phyloP scores from a whole-genome alignment of 2,797 vertebrate species.

The Octomys mimax region DNA sequence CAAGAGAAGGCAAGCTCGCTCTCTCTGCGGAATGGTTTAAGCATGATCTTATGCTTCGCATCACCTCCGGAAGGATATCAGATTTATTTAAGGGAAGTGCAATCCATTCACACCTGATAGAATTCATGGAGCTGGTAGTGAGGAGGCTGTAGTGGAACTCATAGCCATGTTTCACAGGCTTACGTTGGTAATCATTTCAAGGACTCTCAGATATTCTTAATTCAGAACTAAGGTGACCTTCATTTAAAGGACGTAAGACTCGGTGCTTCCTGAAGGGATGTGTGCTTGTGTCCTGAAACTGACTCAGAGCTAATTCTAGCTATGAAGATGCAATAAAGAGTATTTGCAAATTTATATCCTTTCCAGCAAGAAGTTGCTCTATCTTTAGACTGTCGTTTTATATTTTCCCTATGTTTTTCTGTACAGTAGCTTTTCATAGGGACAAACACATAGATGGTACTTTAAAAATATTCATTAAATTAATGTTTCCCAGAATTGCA shows the following conservation, averaged over 20 bases:
- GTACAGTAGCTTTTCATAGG: neutral
- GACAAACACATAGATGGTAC: neutral
- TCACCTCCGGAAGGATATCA: neutral
- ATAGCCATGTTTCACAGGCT: neutral
- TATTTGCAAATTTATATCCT: neutral
- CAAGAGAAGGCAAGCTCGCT: neutral
- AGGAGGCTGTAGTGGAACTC: neutral
- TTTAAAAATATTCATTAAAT: slow-evolving; percentile 48
- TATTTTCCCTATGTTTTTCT: neutral
- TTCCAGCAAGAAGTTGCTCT: neutral
- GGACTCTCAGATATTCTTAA: neutral
- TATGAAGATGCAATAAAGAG: slow-evolving; percentile 38
- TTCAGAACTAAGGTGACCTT: slow-evolving; percentile 11
- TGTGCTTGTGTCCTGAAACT: neutral
- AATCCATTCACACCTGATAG: neutral
- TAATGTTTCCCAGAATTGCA: neutral
- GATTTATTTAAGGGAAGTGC: neutral
- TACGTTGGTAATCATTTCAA: neutral
- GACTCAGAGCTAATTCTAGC: slow-evolving; percentile 9
- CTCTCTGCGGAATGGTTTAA: neutral
- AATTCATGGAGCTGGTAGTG: neutral
- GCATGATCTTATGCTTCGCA: neutral
- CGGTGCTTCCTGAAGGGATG: neutral
- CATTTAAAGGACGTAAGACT: slow-evolving; percentile 15
- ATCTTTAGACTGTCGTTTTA: slow-evolving; percentile 18